phyloP scores from a whole-genome alignment of 2,888 invertebrate genomes.

The Andricus curvator region DNA sequence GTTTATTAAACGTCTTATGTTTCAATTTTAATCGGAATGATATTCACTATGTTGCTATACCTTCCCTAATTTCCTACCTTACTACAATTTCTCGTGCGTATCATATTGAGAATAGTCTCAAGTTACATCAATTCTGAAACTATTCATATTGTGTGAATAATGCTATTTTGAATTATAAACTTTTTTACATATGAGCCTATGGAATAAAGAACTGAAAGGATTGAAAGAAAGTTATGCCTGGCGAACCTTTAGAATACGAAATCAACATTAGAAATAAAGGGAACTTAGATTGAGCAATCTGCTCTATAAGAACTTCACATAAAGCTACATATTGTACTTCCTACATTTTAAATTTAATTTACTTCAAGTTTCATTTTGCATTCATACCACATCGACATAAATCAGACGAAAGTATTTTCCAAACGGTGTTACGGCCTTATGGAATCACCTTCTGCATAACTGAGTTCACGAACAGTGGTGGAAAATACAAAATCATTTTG shows the following conservation, averaged over 20 bases:
- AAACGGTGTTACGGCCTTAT: constrained; percentile 38
- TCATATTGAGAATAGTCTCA: no score
- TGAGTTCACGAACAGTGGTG: constrained; percentile 37
- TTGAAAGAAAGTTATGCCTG: not conserved
- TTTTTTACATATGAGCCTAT: not conserved
- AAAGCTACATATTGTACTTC: constrained; percentile 3
- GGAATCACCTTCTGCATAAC: constrained; percentile 40
- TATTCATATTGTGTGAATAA: no score
- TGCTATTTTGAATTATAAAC: no score
- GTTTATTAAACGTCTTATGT: not conserved
- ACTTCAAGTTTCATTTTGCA: constrained; percentile 19
- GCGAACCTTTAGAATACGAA: not conserved
- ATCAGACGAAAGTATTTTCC: constrained; percentile 37
- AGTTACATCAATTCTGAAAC: no score
- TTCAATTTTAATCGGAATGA: not conserved
- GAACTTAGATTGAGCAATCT: not conserved
- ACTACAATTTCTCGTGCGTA: constrained; percentile 3
- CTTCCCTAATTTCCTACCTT: constrained; percentile 6
- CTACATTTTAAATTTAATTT: constrained; percentile 21
- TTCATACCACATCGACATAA: constrained; percentile 34
- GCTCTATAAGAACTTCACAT: not conserved
- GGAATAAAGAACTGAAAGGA: not conserved
- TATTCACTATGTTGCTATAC: not conserved
- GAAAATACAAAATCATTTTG: constrained; percentile 41
- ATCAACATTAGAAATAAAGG: not conserved